Evolutionary conservation across 2,113 vertebrate species (phyloP), one percentile per base, ranked within the genome.

Genomic region (Vulpes ferrilata): DNA sequence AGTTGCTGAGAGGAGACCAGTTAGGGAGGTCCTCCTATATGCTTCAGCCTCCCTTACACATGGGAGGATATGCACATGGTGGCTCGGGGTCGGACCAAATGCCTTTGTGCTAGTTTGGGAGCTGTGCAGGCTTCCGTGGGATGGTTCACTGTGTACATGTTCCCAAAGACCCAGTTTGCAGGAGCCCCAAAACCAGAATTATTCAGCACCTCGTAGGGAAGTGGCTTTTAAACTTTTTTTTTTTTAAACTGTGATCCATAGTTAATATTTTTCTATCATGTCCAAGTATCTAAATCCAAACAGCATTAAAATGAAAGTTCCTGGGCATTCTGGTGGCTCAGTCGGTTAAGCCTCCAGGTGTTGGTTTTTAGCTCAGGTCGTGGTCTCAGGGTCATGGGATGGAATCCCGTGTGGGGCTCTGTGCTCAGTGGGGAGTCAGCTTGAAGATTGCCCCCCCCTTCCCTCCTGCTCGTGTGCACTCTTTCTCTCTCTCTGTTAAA

Each of bases 41-140:
- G 71, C 83, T 30, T 74, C 73, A 22, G 7, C 48, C 7, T 17
- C 22, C 51, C 25, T 55, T 59, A 8, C 51, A 43, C 83, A 11
- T 4, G 0, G 9, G 38, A 59, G 55, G 43, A 15, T 0, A 1
- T 19, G 82, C 82, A 8, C 53, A 0, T 0, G 0, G 20, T 7
- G 32, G 38, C 81, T 76, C 32, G 27, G 67, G 83, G 25, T 27
- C 38, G 1, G 7, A n/a, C 74, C 64, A 60, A 0, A 11, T 51
- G 51, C 64, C 95, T 82, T 38, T 5, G 27, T 17, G 3, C 60
- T 3, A 27, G 23, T 55, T 25, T 11, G 11, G 53, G 53, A n/a
- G 51, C 27, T 16, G 2, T 1, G 3, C 23, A 10, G 25, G 32
- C 51, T 57, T 19, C 92, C 19, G 0, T 53, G 0, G 7, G 59